Evolutionary conservation across 2,888 invertebrate genomes (phyloP), one percentile per base, ranked within the genome.

Genomic region (Cantharis flavilabris): DNA sequence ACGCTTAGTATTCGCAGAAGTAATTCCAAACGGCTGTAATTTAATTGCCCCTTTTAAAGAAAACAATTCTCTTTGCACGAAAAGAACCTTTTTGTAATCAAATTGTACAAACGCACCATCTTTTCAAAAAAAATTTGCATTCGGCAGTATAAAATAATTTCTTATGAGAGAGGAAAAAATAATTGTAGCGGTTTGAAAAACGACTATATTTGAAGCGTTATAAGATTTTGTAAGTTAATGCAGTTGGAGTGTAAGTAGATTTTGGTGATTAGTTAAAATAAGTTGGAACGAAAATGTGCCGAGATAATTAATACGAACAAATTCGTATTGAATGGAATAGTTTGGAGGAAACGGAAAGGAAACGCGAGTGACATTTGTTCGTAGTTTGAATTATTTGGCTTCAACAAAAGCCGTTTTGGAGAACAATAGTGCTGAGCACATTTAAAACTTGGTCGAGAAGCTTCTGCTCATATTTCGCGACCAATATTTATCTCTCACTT

Each of bases 401-500:
- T 71, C 62, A 77, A 77, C 74, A 77, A 77, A 76, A 71, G 76
- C 70, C 71, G 67, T 67, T 71, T 72, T 72, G 65, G 65, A 70
- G 65, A 77, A 77, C 72, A 75, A 77, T 77, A 72, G 77, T 76
- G 62, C 63, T 63, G 63, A 18, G 72, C 75, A 63, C 75, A 70
- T 77, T 77, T 75, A 77, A 77, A 75, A 75, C 75, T 77, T 75
- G 75, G 70, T 62, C 73, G 77, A 77, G 77, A 73, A 75, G 75
- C 73, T 74, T 73, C 69, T 78, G 78, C 78, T 78, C 78, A 76
- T 78, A 78, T 78, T 78, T 69, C 75, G 77, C 72, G 75, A 76
- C 78, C 78, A 78, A 78, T 78, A 78, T 76, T 78, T 78, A 78
- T 78, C 78, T 78, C 78, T 65, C 73, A 14, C 75, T 72, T 72